Conservation (phyloP, 2,797 vertebrate genomes). For the Dryobates pubescens region DNA sequence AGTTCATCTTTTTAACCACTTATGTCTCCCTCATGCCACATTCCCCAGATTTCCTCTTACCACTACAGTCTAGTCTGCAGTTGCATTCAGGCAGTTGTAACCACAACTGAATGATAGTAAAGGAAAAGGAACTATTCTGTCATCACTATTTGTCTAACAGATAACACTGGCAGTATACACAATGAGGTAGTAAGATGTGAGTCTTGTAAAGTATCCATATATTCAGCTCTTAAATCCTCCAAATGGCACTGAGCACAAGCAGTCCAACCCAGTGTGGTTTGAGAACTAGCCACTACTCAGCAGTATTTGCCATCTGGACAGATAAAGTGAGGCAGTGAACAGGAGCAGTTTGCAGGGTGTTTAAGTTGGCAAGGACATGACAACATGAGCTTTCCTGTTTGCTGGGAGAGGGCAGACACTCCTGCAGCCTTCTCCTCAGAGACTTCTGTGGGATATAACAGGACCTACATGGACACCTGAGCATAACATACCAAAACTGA, state of each 20-base stretch:
- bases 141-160: background rate
- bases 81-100: background rate
- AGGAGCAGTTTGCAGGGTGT: background rate
- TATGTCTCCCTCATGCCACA: background rate
- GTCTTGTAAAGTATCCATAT: background rate
- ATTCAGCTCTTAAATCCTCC: background rate
- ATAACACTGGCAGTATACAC: background rate
- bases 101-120: background rate
- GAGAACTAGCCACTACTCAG: background rate
- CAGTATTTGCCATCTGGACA: background rate
- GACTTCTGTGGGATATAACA: background rate
- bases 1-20: background rate
- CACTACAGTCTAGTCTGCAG: background rate
- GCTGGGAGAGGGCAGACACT: background rate
- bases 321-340: background rate
- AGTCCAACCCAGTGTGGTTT: background rate
- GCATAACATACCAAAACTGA: background rate
- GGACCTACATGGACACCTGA: background rate
- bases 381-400: background rate
- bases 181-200: background rate
- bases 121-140: background rate
- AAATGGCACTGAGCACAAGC: background rate
- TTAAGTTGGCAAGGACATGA: background rate
- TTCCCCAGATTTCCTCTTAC: background rate
- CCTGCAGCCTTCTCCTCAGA: background rate